A percentile compares a stretch with the other conserved stretches of the same genome.
Evolutionary conservation across 2,888 invertebrate genomes (phyloP).

Genomic region (Rapana venosa): DNA sequence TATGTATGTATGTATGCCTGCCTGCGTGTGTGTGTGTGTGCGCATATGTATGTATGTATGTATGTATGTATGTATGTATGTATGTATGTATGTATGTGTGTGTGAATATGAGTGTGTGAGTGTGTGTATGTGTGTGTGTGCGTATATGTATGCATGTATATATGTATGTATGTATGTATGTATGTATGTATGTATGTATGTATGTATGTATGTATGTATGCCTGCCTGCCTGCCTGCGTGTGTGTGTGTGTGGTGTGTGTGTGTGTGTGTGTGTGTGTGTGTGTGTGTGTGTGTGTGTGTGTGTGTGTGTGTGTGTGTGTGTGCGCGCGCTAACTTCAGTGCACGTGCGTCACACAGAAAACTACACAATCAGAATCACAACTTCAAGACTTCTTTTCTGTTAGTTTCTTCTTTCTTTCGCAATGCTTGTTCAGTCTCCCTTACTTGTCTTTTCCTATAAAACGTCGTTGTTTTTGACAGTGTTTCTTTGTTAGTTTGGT

Average conservation of each 20-base stretch:
- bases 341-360: no score
- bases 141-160: neutral
- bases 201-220: neutral
- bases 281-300: neutral
- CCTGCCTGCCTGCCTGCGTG: neutral
- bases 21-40: neutral
- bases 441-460: no score
- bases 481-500: no score
- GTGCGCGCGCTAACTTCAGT: neutral
- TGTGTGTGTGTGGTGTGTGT: neutral
- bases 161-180: neutral
- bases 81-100: neutral
- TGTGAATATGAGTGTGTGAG: neutral
- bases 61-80: neutral
- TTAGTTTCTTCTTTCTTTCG: no score
- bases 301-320: neutral
- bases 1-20: neutral
- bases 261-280: constrained; percentile 1
- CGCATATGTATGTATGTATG: neutral
- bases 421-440: no score
- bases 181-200: neutral
- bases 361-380: no score
- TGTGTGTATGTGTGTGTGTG: neutral
- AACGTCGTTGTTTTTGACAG: no score
- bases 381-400: no score